Base-by-base conservation (phyloP, 2,797 vertebrate species). In the Chaunax sp. region DNA sequence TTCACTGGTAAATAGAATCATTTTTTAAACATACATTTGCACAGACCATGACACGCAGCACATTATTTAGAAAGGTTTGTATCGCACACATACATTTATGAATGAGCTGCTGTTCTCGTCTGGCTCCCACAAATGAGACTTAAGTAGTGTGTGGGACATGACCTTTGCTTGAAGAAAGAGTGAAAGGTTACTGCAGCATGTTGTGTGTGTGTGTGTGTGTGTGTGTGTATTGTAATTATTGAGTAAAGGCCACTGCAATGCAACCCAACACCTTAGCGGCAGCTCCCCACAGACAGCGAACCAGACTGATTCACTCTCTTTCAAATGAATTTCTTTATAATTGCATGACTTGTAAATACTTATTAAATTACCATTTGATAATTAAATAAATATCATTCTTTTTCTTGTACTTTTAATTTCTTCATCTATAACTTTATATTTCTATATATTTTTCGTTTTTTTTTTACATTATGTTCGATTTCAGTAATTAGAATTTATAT, bases 221-320 rank as follows among this genome's bases (percentile, higher is more conserved):
- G 69, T 26, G 54, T 61, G 69, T 55, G 58, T 4, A 19, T 51
- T 50, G 64, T 86, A 77, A 84, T 80, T 84, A 88, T 90, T 89
- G 85, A 90, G 87, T 81, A 74, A 84, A 84, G 79, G 87, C 83
- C 78, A 78, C 81, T 86, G 87, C 78, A 65, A 54, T 88, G 91
- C 87, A 92, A 93, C 90, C 78, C 51, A 88, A 93, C 84, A 92
- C 89, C 90, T 78, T 81, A 67, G 78, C 68, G 1, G 67, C 69
- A 56, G 77, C 64, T 72, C 58, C 43, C 63, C 72, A 55, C 77
- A 79, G 64, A 47, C 81, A 66, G 69, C 53, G 40, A 64, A 79
- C 64, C 76, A 68, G 43, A 59, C 40, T 33, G 66, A 67, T 58
- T 75, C 64, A 53, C 57, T 68, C 40, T 72, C 71, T 74, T 62